Evolutionary conservation across 2,113 vertebrate species (phyloP).

Genomic region (Nestor notabilis): DNA sequence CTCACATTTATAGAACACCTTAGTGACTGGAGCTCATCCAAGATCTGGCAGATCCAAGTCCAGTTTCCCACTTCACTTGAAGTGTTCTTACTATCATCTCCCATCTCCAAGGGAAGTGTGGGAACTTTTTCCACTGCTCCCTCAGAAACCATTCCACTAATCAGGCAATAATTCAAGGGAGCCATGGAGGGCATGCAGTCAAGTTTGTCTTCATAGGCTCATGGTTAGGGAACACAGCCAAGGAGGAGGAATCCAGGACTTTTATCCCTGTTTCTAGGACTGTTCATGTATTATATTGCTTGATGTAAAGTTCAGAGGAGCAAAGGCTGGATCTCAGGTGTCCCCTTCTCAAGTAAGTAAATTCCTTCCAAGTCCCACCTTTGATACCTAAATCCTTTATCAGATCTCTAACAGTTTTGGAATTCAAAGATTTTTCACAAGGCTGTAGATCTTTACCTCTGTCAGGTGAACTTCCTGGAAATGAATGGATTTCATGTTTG

Average conservation of each 20-base stretch:
- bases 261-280: not conserved
- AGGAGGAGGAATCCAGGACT: not conserved
- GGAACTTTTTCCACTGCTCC: not conserved
- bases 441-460: not conserved
- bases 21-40: not conserved
- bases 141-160: not conserved
- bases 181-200: not conserved
- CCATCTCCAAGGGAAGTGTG: not conserved
- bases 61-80: not conserved
- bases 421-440: not conserved
- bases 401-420: not conserved
- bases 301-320: not conserved
- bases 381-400: not conserved
- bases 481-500: not conserved
- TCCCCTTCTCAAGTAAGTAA: not conserved
- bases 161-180: not conserved
- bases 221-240: not conserved
- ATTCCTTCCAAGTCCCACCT: not conserved
- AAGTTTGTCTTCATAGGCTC: not conserved
- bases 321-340: not conserved
- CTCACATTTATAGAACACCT: not conserved
- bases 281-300: not conserved
- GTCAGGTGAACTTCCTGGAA: not conserved
- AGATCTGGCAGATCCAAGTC: not conserved
- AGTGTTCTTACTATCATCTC: not conserved